phyloP scores from a whole-genome alignment of 2,113 vertebrate species.

The Brienomyrus longianalis region DNA sequence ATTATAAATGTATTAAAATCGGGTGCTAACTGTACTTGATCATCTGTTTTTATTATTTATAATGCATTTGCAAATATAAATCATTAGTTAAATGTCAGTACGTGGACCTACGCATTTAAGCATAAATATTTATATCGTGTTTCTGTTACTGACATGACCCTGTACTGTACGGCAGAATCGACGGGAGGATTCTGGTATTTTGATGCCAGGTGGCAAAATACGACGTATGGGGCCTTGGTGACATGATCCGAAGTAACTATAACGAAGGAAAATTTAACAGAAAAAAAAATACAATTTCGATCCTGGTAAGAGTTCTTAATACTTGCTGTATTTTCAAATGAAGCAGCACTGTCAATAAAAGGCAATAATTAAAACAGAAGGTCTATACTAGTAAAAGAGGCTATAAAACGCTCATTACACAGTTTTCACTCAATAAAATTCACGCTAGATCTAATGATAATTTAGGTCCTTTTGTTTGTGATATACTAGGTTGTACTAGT shows the following conservation, averaged over 20 bases:
- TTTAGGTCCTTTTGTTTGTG: neutral
- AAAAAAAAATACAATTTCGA: neutral
- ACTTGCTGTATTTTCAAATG: neutral
- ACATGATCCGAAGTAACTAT: neutral
- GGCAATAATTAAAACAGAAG: neutral
- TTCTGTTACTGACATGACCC: neutral
- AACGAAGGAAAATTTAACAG: neutral
- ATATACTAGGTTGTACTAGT: neutral
- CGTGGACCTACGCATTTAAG: neutral
- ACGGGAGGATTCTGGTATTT: neutral
- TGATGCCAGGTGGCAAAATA: neutral
- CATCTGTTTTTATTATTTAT: neutral
- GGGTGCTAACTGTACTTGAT: neutral
- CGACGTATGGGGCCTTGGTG: neutral
- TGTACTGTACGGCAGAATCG: neutral
- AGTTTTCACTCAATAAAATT: slow-evolving; percentile 5
- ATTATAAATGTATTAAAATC: neutral
- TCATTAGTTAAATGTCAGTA: neutral
- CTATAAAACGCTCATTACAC: neutral
- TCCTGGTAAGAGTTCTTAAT: neutral
- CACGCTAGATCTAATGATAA: neutral
- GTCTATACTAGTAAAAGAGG: neutral
- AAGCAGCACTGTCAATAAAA: neutral
- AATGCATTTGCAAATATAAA: neutral
- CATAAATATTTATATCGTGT: neutral